Conservation (phyloP, 2,888 invertebrate species). For the Oligia strigilis region DNA sequence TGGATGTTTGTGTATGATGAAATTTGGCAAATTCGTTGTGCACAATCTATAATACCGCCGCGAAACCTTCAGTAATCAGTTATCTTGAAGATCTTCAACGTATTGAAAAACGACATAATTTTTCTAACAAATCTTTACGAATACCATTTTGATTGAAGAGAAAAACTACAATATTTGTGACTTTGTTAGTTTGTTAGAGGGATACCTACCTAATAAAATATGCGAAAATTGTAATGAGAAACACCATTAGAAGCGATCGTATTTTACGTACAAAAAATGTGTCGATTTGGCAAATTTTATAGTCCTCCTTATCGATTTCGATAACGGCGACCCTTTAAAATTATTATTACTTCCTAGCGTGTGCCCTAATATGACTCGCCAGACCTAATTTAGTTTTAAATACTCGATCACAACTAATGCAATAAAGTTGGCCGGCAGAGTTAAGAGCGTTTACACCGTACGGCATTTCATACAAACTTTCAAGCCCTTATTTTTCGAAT, state of each 20-base stretch:
- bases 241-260: no score
- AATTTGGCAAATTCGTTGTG: background rate
- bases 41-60: background rate
- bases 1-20: background rate
- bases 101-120: background rate
- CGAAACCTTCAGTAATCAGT: background rate
- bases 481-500: no score
- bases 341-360: no score
- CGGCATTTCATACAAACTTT: no score
- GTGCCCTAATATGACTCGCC: no score
- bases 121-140: background rate
- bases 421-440: no score
- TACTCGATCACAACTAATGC: no score
- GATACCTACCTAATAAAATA: no score
- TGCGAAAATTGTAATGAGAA: background rate
- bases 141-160: background rate
- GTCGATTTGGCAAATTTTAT: background rate
- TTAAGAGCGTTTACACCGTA: no score
- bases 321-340: no score
- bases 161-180: background rate
- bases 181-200: background rate
- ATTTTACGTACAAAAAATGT: background rate
- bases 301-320: no score
- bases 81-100: background rate
- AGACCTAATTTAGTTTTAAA: no score